A percentile compares a stretch with the other conserved stretches of the same genome.
Conservation (phyloP, 2,113 vertebrate species). For the Donacobius atricapilla region DNA sequence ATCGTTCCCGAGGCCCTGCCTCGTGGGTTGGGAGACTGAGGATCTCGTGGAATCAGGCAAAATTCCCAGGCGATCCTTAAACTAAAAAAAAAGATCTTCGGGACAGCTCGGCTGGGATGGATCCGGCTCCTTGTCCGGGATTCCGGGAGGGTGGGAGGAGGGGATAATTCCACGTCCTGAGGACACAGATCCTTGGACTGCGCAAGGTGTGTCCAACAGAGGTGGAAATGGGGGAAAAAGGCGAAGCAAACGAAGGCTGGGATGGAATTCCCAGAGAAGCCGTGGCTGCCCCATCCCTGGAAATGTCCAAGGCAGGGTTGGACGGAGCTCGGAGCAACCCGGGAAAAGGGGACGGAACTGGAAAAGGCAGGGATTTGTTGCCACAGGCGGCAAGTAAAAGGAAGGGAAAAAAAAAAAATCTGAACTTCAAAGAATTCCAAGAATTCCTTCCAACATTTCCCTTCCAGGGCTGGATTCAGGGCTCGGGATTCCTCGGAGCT, state of each 20-base stretch:
- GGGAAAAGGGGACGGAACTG: neutral
- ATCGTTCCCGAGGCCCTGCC: neutral
- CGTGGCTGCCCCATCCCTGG: neutral
- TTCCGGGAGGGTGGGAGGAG: neutral
- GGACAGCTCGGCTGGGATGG: neutral
- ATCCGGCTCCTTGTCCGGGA: neutral
- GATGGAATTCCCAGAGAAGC: neutral
- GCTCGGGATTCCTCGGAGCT: neutral
- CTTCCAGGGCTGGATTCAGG: neutral
- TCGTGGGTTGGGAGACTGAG: rapidly evolving
- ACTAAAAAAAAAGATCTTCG: neutral
- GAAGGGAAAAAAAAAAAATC: no score
- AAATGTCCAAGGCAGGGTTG: no score
- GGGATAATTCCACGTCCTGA: neutral
- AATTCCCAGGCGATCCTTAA: neutral
- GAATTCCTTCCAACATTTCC: neutral
- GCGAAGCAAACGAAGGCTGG: neutral
- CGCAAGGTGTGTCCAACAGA: neutral
- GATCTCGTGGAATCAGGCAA: neutral
- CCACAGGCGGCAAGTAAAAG: neutral
- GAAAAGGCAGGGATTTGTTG: neutral
- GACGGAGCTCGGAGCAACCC: neutral
- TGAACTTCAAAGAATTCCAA: neutral
- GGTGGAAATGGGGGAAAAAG: neutral
- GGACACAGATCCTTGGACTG: neutral